These are phyloP conservation scores for Lemur catta DNA, from an alignment of 2,797 vertebrate genomes.

Conservation along the genomic window DNA sequence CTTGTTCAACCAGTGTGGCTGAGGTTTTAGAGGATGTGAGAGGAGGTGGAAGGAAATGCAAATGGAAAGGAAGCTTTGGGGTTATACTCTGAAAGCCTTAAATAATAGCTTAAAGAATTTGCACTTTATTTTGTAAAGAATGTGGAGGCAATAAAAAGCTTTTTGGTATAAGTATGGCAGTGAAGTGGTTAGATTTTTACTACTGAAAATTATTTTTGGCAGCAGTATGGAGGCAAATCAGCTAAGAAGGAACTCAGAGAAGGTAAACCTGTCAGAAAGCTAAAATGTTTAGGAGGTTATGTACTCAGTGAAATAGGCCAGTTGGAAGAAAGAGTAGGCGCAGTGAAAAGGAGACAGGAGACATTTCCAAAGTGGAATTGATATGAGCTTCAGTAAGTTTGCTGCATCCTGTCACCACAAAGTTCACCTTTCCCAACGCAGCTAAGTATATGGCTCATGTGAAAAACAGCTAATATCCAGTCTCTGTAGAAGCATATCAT, in stretches of 20 bases:
- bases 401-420: not conserved
- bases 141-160: not conserved
- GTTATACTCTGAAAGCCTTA: not conserved
- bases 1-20: not conserved
- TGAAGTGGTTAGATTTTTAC: not conserved
- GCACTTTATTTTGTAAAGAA: not conserved
- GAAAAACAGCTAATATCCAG: constrained; percentile 44
- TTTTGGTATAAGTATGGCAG: not conserved
- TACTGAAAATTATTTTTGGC: not conserved
- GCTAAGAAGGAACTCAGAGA: not conserved
- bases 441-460: constrained; percentile 13
- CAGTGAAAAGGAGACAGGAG: not conserved
- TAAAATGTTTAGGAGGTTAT: not conserved
- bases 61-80: not conserved
- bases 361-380: not conserved
- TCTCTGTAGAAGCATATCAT: not conserved
- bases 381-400: not conserved
- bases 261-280: not conserved
- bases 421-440: constrained; percentile 57
- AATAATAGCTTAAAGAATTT: not conserved
- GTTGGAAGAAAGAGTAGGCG: not conserved
- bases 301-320: not conserved
- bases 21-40: not conserved
- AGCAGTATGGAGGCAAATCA: not conserved
- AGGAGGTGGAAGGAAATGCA: not conserved